Percentiles rank a stretch among this genome's conserved stretches.
phyloP scores from a whole-genome alignment of 2,797 vertebrate species.

The Rhincodon typus region DNA sequence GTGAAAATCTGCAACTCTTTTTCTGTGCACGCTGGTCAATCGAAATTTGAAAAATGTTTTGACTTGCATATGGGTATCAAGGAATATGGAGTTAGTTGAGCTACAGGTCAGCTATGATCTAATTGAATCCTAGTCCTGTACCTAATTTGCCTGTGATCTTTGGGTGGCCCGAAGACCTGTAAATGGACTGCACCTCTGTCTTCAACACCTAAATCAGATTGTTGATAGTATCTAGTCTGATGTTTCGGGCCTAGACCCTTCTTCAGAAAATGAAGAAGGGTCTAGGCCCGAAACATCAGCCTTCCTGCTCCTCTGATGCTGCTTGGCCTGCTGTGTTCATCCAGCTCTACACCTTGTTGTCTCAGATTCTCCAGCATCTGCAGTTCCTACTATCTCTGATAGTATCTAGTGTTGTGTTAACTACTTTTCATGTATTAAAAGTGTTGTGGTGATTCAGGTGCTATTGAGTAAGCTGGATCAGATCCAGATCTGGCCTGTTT shows the following conservation, averaged over 20 bases:
- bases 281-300: no score
- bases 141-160: no score
- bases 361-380: no score
- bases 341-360: no score
- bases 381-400: no score
- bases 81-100: no score
- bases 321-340: no score
- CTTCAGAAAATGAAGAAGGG: no score
- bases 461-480: neutral
- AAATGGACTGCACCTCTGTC: neutral
- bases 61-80: no score
- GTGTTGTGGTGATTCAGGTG: neutral
- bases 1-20: neutral
- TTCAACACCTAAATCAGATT: neutral
- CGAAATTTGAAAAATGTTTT: neutral
- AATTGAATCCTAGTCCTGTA: neutral
- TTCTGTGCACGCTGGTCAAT: neutral
- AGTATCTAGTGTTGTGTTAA: neutral
- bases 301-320: no score
- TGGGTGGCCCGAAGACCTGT: neutral
- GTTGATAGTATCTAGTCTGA: neutral
- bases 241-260: no score
- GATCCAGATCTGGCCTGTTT: neutral
- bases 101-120: neutral
- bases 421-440: neutral